Evolutionary conservation across 2,113 vertebrate genomes (phyloP).

Genomic region (Callospermophilus lateralis): DNA sequence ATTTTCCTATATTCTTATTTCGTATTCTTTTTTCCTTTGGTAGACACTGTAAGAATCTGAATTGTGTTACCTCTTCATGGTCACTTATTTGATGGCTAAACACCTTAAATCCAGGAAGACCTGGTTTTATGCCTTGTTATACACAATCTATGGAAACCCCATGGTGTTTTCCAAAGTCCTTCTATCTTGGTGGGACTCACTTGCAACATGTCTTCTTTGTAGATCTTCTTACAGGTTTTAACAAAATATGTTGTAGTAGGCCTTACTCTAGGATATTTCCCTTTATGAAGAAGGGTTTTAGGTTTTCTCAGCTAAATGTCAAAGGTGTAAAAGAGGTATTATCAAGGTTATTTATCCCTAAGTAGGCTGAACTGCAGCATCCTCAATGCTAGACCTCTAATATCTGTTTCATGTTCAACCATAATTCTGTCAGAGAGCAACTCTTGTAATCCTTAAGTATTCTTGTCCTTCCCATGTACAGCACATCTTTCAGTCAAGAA

Average conservation of each 20-base stretch:
- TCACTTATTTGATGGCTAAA: neutral
- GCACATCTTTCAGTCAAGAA: neutral
- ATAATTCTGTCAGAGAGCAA: neutral
- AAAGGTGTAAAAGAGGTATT: neutral
- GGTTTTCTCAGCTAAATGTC: neutral
- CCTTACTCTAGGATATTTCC: neutral
- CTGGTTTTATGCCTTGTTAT: neutral
- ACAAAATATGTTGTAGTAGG: neutral
- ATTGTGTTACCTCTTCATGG: neutral
- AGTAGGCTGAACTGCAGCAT: neutral
- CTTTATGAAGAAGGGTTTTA: neutral
- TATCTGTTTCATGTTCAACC: neutral
- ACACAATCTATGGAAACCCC: neutral
- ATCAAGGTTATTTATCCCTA: neutral
- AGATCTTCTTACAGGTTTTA: neutral
- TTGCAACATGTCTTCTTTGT: neutral
- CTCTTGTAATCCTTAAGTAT: neutral
- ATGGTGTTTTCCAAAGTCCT: neutral
- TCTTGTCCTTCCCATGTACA: neutral
- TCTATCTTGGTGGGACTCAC: neutral
- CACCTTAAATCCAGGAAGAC: neutral
- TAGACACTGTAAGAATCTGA: neutral
- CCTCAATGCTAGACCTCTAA: neutral
- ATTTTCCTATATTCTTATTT: neutral
- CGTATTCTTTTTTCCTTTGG: no score